phyloP scores from a whole-genome alignment of 2,797 vertebrate genomes.

The Dromococcyx pavoninus region DNA sequence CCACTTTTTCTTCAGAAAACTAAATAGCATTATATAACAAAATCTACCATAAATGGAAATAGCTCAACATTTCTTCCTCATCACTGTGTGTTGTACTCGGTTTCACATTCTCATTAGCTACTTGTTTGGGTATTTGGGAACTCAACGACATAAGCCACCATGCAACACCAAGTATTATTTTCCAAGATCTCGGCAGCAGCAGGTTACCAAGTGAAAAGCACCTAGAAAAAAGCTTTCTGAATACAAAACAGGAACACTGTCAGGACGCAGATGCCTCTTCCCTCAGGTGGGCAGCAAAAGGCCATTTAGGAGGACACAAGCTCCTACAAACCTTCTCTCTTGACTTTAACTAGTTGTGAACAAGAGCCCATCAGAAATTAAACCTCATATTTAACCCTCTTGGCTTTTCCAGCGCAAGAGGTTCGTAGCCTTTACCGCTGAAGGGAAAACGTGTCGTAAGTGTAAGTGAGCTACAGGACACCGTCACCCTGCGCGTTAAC shows the following conservation, averaged over 20 bases:
- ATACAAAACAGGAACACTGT: not conserved
- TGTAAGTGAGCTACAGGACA: no score
- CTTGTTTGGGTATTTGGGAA: not conserved
- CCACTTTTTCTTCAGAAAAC: not conserved
- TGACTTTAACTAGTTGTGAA: not conserved
- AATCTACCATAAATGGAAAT: not conserved
- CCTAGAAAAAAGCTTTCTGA: not conserved
- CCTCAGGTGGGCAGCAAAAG: fast-evolving
- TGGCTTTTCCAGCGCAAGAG: fast-evolving
- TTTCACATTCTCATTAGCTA: not conserved
- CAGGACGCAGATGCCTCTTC: no score
- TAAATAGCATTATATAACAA: not conserved
- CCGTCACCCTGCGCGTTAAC: fast-evolving
- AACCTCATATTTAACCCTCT: fast-evolving
- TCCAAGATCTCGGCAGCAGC: fast-evolving
- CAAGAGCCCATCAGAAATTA: not conserved
- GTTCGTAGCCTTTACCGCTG: fast-evolving
- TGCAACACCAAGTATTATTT: not conserved
- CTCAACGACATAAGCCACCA: not conserved
- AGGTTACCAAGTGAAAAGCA: not conserved
- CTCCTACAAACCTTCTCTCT: no score
- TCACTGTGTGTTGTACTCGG: not conserved
- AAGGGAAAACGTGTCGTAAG: fast-evolving
- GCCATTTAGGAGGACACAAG: fast-evolving
- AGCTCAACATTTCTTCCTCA: not conserved